Conservation (phyloP, 2,113 vertebrate genomes). For the Ceyx cyanopectus region DNA sequence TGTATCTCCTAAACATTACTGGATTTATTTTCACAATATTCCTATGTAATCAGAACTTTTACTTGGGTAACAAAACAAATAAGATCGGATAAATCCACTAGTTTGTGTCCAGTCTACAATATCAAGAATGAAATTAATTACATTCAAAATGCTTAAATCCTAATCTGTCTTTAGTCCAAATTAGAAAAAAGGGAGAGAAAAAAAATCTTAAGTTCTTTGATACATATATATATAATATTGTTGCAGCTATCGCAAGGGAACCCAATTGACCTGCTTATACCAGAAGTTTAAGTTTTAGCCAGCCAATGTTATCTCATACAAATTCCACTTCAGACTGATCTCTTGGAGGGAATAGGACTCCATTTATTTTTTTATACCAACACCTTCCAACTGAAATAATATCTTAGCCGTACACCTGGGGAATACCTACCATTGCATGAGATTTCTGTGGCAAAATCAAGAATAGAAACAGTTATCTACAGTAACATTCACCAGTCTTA, state of each 20-base stretch:
- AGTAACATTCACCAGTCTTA: not conserved
- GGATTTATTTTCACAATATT: not conserved
- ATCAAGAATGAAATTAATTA: not conserved
- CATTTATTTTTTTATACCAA: not conserved
- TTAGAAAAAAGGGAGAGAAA: not conserved
- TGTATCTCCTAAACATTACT: not conserved
- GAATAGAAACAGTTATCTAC: not conserved
- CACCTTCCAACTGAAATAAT: not conserved
- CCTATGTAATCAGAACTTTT: not conserved
- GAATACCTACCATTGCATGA: not conserved
- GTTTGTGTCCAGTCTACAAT: not conserved
- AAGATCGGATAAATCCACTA: not conserved
- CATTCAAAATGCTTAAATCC: not conserved
- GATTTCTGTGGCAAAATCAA: not conserved
- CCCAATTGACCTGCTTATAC: not conserved
- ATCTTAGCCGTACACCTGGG: not conserved
- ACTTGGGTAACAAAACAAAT: not conserved
- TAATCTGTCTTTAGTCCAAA: not conserved
- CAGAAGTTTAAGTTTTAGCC: not conserved
- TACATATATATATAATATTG: not conserved
- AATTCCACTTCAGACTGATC: not conserved
- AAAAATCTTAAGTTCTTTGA: not conserved
- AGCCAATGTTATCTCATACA: not conserved
- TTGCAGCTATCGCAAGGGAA: not conserved
- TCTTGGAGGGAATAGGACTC: not conserved